These are phyloP conservation scores for Ladona fulva DNA, from an alignment of 1,140 invertebrate species.

Conservation along the genomic window DNA sequence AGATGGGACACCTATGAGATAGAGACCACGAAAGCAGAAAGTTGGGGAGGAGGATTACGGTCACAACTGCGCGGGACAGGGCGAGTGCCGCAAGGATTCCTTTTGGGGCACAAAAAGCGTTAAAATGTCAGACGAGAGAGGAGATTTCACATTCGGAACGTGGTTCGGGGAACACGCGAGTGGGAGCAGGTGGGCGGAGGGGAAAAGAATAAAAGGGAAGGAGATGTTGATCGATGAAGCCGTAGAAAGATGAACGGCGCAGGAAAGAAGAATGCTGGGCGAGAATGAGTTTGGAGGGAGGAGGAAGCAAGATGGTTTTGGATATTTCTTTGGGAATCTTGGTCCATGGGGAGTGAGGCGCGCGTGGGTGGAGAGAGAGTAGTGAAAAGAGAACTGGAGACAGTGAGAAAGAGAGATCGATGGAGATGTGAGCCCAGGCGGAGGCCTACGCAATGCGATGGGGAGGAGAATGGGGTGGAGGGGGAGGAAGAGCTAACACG, in stretches of 20 bases:
- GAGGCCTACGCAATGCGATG: not conserved
- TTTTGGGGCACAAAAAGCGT: not conserved
- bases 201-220: not conserved
- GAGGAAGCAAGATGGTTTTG: not conserved
- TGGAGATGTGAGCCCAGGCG: constrained; percentile 5
- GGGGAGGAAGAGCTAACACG: not conserved
- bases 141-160: not conserved
- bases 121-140: not conserved
- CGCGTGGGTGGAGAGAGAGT: not conserved
- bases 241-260: not conserved
- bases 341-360: not conserved
- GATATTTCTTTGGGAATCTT: constrained; percentile 1
- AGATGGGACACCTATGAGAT: too few relatives aligned
- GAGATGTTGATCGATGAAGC: constrained; percentile 1
- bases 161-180: not conserved
- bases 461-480: not conserved
- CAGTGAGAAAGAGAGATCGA: not conserved
- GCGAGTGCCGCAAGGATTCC: not conserved
- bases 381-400: not conserved
- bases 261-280: not conserved
- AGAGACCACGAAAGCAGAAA: too few relatives aligned
- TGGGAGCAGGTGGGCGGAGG: not conserved
- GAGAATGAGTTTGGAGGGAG: not conserved
- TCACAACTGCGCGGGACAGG: not conserved
- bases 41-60: not conserved